A percentile compares a stretch with the other conserved stretches of the same genome.
phyloP scores from a whole-genome alignment of 2,888 invertebrate species.

The Nasonia oneida region DNA sequence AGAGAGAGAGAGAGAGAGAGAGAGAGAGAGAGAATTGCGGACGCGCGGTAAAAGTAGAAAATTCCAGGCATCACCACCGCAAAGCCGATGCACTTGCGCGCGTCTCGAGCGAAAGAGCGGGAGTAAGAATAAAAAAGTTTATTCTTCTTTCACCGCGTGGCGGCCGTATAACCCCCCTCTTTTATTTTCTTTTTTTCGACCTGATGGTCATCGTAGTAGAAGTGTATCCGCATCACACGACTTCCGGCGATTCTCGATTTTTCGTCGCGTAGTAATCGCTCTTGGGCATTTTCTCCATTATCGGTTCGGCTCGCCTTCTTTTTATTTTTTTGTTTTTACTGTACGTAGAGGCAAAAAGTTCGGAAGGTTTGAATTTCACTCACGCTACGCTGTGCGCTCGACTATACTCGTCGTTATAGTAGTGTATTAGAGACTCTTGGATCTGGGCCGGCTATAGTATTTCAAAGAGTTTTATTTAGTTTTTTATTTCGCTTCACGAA shows the following conservation, averaged over 20 bases:
- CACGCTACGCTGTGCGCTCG: background rate
- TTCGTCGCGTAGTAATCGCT: conserved; percentile 2
- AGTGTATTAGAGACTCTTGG: background rate
- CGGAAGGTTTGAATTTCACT: conserved; percentile 35
- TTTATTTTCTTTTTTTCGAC: background rate
- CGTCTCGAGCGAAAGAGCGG: background rate
- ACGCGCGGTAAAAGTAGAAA: conserved; percentile 18
- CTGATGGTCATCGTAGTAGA: conserved; percentile 9
- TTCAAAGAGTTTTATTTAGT: background rate
- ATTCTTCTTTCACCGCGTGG: conserved; percentile 22
- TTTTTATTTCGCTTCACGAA: background rate
- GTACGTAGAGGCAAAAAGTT: background rate
- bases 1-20: background rate
- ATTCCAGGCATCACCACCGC: background rate
- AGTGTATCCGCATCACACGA: background rate
- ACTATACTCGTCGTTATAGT: background rate
- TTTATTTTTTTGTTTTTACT: background rate
- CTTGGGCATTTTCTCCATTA: conserved; percentile 5
- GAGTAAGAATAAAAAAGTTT: conserved; percentile 42
- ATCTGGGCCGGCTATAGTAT: conserved; percentile 30
- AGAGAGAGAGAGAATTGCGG: background rate
- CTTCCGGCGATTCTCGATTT: background rate
- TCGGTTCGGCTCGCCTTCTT: background rate
- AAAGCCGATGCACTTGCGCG: background rate
- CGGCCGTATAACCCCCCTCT: background rate